These are phyloP conservation scores for Palythoa caribaeorum DNA, from an alignment of 92 coral and sea anemone genomes.

Conservation along the genomic window DNA sequence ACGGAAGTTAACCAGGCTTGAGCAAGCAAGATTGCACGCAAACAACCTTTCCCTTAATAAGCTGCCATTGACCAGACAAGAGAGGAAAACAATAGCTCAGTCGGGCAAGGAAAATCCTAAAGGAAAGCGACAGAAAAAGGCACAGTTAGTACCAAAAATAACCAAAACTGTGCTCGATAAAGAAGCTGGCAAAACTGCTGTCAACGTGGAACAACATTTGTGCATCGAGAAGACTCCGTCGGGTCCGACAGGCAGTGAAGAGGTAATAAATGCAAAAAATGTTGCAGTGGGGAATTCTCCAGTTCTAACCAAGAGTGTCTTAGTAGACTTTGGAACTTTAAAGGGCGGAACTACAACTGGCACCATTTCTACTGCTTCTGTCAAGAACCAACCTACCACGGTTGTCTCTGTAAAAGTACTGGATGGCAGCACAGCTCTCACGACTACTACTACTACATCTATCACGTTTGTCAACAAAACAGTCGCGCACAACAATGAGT, in stretches of 20 bases:
- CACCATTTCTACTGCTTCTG: background rate
- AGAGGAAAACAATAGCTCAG: background rate
- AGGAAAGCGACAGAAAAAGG: slow-evolving; percentile 36
- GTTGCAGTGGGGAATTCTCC: background rate
- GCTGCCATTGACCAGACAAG: background rate
- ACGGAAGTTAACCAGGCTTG: slow-evolving; percentile 63
- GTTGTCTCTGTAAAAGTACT: background rate
- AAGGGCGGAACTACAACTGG: background rate
- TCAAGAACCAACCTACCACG: background rate
- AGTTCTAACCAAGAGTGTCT: background rate
- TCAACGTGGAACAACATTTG: background rate
- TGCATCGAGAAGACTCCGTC: background rate
- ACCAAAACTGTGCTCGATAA: slow-evolving; percentile 56
- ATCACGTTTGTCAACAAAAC: background rate
- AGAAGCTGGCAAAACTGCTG: slow-evolving; percentile 20
- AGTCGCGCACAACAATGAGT: background rate
- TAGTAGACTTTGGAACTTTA: background rate
- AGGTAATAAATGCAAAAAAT: background rate
- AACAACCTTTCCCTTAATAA: slow-evolving; percentile 55
- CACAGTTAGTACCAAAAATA: slow-evolving; percentile 59
- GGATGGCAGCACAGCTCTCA: background rate
- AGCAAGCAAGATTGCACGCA: slow-evolving; percentile 70
- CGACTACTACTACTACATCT: background rate
- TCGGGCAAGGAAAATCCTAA: slow-evolving; percentile 23
- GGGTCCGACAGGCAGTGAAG: background rate